These are phyloP conservation scores for Drosophila nr. perissopoda DNA, from an alignment of 2,888 invertebrate species.

Conservation along the genomic window DNA sequence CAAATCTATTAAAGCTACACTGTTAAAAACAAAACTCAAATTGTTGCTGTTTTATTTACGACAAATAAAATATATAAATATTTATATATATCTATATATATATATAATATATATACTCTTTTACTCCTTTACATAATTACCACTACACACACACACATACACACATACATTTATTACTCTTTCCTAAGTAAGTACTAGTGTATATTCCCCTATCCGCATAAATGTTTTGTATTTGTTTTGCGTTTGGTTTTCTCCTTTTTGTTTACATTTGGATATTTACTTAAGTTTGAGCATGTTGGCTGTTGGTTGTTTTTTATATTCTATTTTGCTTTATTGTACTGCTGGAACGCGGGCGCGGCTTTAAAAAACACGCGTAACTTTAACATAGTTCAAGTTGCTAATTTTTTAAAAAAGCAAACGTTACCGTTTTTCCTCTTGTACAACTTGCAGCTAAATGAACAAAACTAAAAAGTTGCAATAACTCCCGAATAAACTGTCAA, in stretches of 20 bases:
- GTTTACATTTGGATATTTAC: conserved; percentile 12
- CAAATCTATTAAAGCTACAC: conserved; percentile 75
- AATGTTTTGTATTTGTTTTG: conserved; percentile 56
- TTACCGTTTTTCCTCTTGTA: conserved; percentile 53
- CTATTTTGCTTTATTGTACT: conserved; percentile 63
- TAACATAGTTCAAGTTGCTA: conserved; percentile 33
- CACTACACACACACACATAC: conserved; percentile 20
- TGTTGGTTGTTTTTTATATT: conserved; percentile 62
- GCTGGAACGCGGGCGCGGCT: conserved; percentile 67
- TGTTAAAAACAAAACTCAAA: conserved; percentile 65
- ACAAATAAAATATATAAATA: conserved; percentile 38
- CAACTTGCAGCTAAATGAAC: conserved; percentile 60
- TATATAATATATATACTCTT: conserved; percentile 14
- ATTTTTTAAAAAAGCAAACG: conserved; percentile 50
- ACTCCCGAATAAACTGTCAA: conserved; percentile 27
- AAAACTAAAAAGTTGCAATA: conserved; percentile 36
- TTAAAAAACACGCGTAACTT: conserved; percentile 47
- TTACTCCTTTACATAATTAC: conserved; percentile 22
- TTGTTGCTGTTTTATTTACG: conserved; percentile 76
- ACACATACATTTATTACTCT: conserved; percentile 34
- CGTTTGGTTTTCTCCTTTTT: conserved; percentile 18
- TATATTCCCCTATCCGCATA: conserved; percentile 47
- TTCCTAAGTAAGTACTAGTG: conserved; percentile 53
- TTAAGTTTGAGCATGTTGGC: conserved; percentile 69
- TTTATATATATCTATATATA: conserved; percentile 20